Percentiles rank a stretch among this genome's conserved stretches.
Evolutionary conservation across 2,113 vertebrate genomes (phyloP).

Genomic region (Atrichornis clamosus): DNA sequence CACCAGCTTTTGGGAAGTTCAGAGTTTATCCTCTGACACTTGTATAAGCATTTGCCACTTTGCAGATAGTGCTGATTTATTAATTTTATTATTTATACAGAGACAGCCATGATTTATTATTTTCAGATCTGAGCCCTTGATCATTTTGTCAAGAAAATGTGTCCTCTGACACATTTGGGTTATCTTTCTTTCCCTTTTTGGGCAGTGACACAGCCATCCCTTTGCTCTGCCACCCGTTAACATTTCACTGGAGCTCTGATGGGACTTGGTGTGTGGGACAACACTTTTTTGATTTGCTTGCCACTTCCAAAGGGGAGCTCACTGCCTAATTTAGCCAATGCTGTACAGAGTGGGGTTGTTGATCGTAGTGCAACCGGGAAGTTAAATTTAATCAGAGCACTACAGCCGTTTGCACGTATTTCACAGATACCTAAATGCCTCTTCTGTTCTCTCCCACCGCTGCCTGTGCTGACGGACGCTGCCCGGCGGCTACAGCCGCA

Average conservation of each 20-base stretch:
- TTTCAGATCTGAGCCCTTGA: background rate
- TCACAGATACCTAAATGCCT: background rate
- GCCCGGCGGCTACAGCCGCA: background rate
- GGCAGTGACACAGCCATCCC: background rate
- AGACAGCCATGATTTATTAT: background rate
- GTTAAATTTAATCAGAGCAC: background rate
- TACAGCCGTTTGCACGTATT: background rate
- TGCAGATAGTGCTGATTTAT: background rate
- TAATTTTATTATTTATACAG: background rate
- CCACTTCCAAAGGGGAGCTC: background rate
- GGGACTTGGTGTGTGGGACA: background rate
- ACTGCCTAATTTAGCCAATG: background rate
- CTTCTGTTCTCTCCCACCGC: background rate
- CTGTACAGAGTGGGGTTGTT: background rate
- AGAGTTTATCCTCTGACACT: background rate
- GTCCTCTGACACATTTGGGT: background rate
- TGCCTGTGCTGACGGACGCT: background rate
- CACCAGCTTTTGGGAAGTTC: background rate
- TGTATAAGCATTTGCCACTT: background rate
- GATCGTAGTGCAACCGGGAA: accelerated
- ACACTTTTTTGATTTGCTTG: background rate
- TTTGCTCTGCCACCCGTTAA: background rate
- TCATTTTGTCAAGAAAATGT: background rate
- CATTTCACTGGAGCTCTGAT: background rate
- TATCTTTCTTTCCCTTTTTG: background rate